Conservation (phyloP, 2,888 invertebrate species). For the Sarcophaga caerulescens region DNA sequence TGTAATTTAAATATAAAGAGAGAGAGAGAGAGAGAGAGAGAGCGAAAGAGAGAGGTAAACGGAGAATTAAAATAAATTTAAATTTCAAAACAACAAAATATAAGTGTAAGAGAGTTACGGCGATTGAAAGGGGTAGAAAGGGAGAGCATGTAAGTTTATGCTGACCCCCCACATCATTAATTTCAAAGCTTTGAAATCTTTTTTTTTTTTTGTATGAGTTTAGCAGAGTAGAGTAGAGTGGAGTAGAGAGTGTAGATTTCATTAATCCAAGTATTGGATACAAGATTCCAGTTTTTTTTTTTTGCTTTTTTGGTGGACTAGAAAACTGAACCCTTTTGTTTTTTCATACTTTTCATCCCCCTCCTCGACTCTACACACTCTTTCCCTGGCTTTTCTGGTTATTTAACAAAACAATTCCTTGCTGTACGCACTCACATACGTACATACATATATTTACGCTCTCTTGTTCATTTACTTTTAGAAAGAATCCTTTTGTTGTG, state of each 20-base stretch:
- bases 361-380: not conserved
- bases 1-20: constrained; percentile 27
- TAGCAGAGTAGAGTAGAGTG: not conserved
- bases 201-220: not conserved
- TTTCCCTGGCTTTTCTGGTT: not conserved
- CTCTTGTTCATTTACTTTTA: not conserved
- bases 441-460: not conserved
- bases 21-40: not conserved
- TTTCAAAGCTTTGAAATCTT: constrained; percentile 14
- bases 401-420: constrained; percentile 15
- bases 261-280: constrained; percentile 65
- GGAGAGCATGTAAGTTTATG: not conserved
- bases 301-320: constrained; percentile 10
- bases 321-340: not conserved
- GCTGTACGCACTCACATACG: not conserved
- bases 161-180: constrained; percentile 35
- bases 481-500: constrained; percentile 64
- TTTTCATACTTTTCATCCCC: constrained; percentile 47
- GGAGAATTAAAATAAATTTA: too few species aligned
- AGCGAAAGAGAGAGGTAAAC: not conserved
- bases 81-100: too few species aligned
- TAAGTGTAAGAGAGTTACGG: too few species aligned
- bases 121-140: too few species aligned
- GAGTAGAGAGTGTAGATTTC: constrained; percentile 41
- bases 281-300: constrained; percentile 32